Evolutionary conservation across 2,797 vertebrate species (phyloP), one percentile per base, ranked within the genome.

Genomic region (Hozukius guyotensis): DNA sequence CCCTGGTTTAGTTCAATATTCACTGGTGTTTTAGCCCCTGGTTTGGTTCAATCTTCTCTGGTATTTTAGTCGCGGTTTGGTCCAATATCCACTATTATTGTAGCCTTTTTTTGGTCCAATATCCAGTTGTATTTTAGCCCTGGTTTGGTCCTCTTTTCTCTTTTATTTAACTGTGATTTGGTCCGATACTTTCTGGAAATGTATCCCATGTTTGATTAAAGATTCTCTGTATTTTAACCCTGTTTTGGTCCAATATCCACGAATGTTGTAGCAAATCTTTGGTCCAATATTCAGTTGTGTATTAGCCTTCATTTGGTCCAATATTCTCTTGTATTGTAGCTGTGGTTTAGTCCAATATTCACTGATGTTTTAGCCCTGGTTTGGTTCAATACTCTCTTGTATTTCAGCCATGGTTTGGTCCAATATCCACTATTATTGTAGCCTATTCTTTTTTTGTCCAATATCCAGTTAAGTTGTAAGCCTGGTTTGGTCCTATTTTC

Each of bases 1-100:
- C 9, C 8, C 11, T 34, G n/a, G 1, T 12, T 53, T 18, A 1
- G 29, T 6, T 1, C 34, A 2, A 20, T n/a, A 0, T 6, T 32
- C 29, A 20, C 70, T 29, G 0, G 0, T 42, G 3, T 32, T 72
- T 5, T 29, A 5, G 10, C 8, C 5, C 8, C 10, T 24, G 20
- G 1, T 11, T 52, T 22, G 2, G 38, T 8, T 5, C 32, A 2
- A 1, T 56, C 6, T 70, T 3, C 9, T 2, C 29, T 18, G 1
- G 0, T 42, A 5, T 16, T 42, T 36, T 36, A 12, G 34, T 36
- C 34, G 2, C 11, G 34, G 34, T 38, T 11, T 36, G 11, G 34
- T 2, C 13, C 38, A 42, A 3, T 14, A 14, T 42, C 11, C 13
- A 42, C 38, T 6, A 1, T 1, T 32, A 5, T 16, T 55, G 3